These are phyloP conservation scores for Pseudorhombus dupliciocellatus DNA, from an alignment of 2,113 vertebrate species.

Conservation along the genomic window DNA sequence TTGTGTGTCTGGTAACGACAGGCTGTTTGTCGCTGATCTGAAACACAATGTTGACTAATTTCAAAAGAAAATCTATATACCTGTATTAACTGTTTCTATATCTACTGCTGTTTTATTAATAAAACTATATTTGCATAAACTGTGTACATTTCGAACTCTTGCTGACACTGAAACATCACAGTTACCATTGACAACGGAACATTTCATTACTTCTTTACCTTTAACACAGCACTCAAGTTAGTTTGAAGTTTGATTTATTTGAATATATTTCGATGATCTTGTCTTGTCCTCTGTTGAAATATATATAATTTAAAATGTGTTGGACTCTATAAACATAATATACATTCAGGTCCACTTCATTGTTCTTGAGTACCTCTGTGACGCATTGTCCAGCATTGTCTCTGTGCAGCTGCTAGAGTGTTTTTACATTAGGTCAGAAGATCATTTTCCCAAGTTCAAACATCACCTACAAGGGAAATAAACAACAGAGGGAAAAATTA, in stretches of 20 bases:
- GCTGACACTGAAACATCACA: neutral
- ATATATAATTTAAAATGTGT: neutral
- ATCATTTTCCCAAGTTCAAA: conserved; percentile 91
- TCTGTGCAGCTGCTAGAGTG: neutral
- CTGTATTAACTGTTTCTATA: conserved; percentile 71
- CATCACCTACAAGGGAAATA: conserved; percentile 83
- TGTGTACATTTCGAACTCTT: neutral
- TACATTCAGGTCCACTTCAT: neutral
- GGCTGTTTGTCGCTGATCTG: conserved; percentile 54
- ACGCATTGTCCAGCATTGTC: conserved; percentile 23
- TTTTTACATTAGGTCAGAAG: conserved; percentile 78
- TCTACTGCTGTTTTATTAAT: conserved; percentile 67
- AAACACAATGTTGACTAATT: conserved; percentile 66
- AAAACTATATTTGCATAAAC: conserved; percentile 80
- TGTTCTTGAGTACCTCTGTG: conserved; percentile 35
- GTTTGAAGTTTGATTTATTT: neutral
- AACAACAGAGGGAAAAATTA: conserved; percentile 7
- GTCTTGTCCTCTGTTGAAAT: neutral
- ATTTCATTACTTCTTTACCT: neutral
- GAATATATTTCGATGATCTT: neutral
- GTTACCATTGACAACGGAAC: conserved; percentile 10
- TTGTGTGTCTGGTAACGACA: neutral
- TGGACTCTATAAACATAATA: neutral
- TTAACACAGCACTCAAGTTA: conserved; percentile 17
- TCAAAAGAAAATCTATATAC: conserved; percentile 60